A percentile compares a stretch with the other conserved stretches of the same genome.
Conservation (phyloP, 2,797 vertebrate species). For the Circus cinereus region DNA sequence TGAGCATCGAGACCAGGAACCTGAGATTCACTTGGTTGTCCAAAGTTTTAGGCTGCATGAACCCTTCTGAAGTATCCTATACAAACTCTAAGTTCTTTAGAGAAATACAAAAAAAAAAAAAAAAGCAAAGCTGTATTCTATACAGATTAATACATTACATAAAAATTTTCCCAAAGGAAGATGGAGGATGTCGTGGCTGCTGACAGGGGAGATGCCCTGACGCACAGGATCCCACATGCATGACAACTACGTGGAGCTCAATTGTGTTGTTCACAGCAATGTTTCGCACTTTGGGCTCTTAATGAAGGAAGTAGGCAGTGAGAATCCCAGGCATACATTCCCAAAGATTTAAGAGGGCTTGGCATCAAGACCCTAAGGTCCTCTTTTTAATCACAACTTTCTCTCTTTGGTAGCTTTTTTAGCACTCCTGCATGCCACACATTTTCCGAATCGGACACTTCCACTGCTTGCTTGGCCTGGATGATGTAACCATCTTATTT, state of each 20-base stretch:
- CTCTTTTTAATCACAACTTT: background rate
- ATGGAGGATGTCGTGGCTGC: background rate
- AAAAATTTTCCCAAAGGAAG: background rate
- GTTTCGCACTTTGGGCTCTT: background rate
- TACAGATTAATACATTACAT: too few species aligned
- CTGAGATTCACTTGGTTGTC: background rate
- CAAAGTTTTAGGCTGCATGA: background rate
- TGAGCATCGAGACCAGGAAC: background rate
- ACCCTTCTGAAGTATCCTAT: background rate
- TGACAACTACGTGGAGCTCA: background rate
- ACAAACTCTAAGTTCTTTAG: background rate
- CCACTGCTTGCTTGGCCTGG: background rate
- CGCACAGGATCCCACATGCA: rapidly evolving
- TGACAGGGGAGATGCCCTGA: background rate
- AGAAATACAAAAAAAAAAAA: background rate
- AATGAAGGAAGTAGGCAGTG: background rate
- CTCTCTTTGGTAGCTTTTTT: background rate
- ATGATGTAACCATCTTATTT: background rate
- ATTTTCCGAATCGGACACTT: background rate
- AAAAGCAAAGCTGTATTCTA: background rate
- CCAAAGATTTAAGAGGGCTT: background rate
- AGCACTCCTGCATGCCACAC: background rate
- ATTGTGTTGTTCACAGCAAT: rapidly evolving
- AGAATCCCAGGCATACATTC: background rate
- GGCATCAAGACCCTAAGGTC: background rate